A percentile compares a stretch with the other conserved stretches of the same genome.
Conservation (phyloP, 2,113 vertebrate genomes). For the Clupea harengus region DNA sequence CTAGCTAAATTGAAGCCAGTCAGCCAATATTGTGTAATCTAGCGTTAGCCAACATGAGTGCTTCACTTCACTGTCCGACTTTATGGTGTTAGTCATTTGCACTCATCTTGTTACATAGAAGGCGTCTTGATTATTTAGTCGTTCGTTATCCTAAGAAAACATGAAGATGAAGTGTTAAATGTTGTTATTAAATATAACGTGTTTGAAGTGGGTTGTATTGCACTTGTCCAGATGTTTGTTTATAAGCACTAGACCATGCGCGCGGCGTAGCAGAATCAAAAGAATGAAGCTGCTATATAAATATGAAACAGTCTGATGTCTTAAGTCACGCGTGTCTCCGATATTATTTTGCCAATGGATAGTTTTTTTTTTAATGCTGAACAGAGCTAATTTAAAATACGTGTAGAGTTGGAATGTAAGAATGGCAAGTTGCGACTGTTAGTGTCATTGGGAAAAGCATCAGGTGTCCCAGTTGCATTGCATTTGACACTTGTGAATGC, state of each 20-base stretch:
- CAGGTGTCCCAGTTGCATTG: background rate
- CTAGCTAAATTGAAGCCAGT: constrained; percentile 18
- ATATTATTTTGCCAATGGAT: background rate
- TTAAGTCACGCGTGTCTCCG: no score
- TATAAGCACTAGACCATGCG: background rate
- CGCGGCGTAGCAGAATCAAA: no score
- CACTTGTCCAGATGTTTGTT: background rate
- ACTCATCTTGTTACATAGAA: background rate
- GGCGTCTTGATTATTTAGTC: background rate
- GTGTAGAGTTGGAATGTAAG: no score
- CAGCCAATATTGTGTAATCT: background rate
- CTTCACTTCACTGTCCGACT: background rate
- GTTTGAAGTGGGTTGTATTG: background rate
- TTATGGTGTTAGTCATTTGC: background rate
- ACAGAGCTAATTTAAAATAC: no score
- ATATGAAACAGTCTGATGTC: no score
- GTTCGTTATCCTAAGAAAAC: background rate
- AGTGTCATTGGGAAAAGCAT: no score
- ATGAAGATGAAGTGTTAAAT: background rate
- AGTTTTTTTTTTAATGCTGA: background rate
- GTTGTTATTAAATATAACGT: background rate
- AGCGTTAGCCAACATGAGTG: background rate
- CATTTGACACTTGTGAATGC: background rate
- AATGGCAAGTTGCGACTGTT: no score
- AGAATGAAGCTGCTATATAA: no score